These are phyloP conservation scores for Yponomeuta plumbellus DNA, from an alignment of 2,888 invertebrate genomes.

Conservation along the genomic window DNA sequence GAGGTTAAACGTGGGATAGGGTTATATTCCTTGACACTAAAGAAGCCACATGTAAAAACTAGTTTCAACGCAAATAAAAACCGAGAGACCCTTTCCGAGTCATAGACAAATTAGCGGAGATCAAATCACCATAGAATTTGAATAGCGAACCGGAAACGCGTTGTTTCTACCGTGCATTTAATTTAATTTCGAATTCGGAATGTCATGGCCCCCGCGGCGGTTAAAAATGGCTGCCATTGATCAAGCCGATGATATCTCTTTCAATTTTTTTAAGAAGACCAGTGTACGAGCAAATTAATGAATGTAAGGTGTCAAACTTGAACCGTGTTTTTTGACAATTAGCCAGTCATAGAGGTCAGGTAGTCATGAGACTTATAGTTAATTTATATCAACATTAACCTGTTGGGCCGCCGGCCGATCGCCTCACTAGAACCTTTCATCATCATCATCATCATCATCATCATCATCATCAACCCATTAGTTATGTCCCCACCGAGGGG, in stretches of 20 bases:
- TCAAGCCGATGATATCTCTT: slow-evolving; percentile 74
- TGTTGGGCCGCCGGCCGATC: too few species aligned
- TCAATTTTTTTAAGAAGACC: slow-evolving; percentile 66
- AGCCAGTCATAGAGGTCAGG: slow-evolving; percentile 9
- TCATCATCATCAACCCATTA: too few species aligned
- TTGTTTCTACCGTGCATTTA: slow-evolving; percentile 70
- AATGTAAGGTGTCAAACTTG: slow-evolving; percentile 48
- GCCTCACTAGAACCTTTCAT: too few species aligned
- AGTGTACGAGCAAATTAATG: slow-evolving; percentile 62
- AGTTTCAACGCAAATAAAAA: not conserved
- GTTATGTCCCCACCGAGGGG: too few species aligned
- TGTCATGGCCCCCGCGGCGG: slow-evolving; percentile 63
- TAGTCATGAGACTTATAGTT: too few species aligned
- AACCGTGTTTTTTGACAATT: slow-evolving; percentile 40
- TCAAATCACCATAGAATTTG: slow-evolving; percentile 62
- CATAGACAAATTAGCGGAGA: slow-evolving; percentile 74
- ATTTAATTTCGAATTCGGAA: slow-evolving; percentile 70
- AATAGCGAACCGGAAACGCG: slow-evolving; percentile 64
- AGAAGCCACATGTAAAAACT: not conserved
- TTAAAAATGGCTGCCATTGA: slow-evolving; percentile 72
- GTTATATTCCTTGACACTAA: too few species aligned
- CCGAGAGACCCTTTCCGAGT: slow-evolving; percentile 9
- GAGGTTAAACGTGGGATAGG: too few species aligned
- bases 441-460: too few species aligned
- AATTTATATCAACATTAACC: too few species aligned